Conservation (phyloP, 2,888 invertebrate genomes). For the Monoplex corrugatus region DNA sequence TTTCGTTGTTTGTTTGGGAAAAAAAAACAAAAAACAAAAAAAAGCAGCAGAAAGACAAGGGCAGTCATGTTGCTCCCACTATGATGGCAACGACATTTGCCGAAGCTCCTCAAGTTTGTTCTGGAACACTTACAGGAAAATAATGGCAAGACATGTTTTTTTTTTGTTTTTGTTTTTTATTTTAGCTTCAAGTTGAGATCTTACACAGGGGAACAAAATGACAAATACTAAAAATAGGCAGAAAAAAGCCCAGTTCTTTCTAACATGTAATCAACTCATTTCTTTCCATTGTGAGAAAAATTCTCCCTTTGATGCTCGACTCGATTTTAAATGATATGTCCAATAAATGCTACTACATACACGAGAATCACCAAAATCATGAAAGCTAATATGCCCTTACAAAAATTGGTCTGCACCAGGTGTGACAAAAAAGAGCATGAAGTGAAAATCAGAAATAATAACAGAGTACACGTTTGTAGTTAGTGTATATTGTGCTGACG, state of each 20-base stretch:
- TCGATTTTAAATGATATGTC: not conserved
- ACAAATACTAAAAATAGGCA: not conserved
- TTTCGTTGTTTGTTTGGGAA: slow-evolving; percentile 38
- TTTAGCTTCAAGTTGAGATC: slow-evolving; percentile 35
- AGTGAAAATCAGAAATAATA: not conserved
- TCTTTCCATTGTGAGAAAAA: not conserved
- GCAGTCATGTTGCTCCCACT: slow-evolving; percentile 26
- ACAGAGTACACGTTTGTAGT: not conserved
- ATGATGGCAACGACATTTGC: not conserved
- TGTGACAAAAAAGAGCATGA: not conserved
- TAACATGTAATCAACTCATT: not conserved
- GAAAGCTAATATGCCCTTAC: not conserved
- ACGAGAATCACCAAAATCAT: no score
- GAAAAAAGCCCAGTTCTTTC: not conserved
- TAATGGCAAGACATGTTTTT: slow-evolving; percentile 32
- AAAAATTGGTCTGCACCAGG: not conserved
- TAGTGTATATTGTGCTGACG: not conserved
- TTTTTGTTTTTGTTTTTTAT: no score
- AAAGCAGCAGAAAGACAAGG: slow-evolving; percentile 43
- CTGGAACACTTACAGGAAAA: slow-evolving; percentile 11
- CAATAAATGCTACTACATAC: not conserved
- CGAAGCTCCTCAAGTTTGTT: slow-evolving; percentile 14
- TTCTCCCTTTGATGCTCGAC: not conserved
- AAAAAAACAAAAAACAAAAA: no score
- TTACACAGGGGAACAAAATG: not conserved